Conservation (phyloP, 2,888 invertebrate genomes). For the Sarcophaga subvicina region DNA sequence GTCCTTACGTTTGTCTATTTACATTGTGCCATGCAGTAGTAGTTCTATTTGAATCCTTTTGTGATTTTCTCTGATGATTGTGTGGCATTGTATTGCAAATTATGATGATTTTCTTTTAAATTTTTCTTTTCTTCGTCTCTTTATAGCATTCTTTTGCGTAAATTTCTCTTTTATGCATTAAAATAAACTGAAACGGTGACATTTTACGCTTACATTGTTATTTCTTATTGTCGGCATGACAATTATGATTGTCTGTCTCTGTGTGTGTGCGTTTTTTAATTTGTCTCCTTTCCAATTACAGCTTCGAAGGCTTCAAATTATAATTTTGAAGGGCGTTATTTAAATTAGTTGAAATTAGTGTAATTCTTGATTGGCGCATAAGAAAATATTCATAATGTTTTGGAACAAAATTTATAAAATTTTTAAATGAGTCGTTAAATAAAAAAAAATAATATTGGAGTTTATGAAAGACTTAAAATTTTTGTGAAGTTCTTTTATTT, state of each 20-base stretch:
- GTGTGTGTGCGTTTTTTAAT: slow-evolving; percentile 16
- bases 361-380: neutral
- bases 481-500: no score
- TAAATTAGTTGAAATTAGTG: slow-evolving; percentile 24
- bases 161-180: slow-evolving; percentile 51
- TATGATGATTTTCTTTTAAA: slow-evolving; percentile 52
- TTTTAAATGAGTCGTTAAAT: neutral
- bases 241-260: slow-evolving; percentile 41
- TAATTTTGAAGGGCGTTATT: slow-evolving; percentile 25
- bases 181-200: slow-evolving; percentile 37
- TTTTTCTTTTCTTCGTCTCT: slow-evolving; percentile 26
- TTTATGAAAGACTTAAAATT: no score
- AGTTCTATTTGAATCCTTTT: neutral
- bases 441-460: neutral
- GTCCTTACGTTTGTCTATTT: neutral
- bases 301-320: slow-evolving; percentile 38
- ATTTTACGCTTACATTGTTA: slow-evolving; percentile 7
- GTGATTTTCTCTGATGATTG: neutral
- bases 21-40: neutral
- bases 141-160: slow-evolving; percentile 31
- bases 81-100: slow-evolving; percentile 41
- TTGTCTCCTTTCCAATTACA: slow-evolving; percentile 48
- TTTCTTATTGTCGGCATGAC: slow-evolving; percentile 45
- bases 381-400: no score
- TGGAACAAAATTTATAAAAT: neutral